Evolutionary conservation across 2,113 vertebrate species (phyloP), one percentile per base, ranked within the genome.

Genomic region (Macaca fascicularis): DNA sequence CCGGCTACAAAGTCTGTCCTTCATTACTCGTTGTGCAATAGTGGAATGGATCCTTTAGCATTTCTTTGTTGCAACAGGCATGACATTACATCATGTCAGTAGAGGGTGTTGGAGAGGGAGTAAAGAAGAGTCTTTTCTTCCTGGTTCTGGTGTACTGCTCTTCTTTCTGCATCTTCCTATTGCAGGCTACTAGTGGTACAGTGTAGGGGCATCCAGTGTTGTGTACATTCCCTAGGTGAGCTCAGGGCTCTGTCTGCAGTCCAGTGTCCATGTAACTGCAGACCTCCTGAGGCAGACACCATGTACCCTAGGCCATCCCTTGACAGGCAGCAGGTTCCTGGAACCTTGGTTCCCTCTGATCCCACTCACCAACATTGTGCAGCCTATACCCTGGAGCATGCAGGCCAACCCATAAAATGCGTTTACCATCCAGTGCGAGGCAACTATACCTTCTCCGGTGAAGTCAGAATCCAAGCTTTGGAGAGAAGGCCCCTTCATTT

Each of bases 171-270:
- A 19, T 3, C 11, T 59, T 67, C 22, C 23, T 59, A 19, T 25
- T n/a, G 2, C 17, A 87, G 72, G n/a, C 19, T 55, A 23, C 10
- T 23, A 5, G n/a, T 5, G 4, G n/a, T n/a, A 6, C 10, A 64
- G 4, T 1, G 27, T 76, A 64, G 16, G 0, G 20, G 7, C 13
- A 76, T 23, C 48, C 57, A 64, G 14, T 40, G 76, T 22, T 3
- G 0, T n/a, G 5, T 2, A 50, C 20, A 19, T n/a, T 3, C 20
- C n/a, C 22, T 20, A 32, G 19, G 17, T 30, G 6, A 82, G 17
- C 43, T 81, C 7, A 4, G 50, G 38, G 5, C 38, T 27, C 78
- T 6, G 8, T 19, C 2, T 75, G 2, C 2, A 38, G 81, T 40
- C 9, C 40, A 23, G 50, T 23, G 52, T 55, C 27, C 35, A 25